Base-by-base conservation (phyloP, 30 jellyfish, hydroid and myxozoan species). In the Morbakka virulenta region DNA sequence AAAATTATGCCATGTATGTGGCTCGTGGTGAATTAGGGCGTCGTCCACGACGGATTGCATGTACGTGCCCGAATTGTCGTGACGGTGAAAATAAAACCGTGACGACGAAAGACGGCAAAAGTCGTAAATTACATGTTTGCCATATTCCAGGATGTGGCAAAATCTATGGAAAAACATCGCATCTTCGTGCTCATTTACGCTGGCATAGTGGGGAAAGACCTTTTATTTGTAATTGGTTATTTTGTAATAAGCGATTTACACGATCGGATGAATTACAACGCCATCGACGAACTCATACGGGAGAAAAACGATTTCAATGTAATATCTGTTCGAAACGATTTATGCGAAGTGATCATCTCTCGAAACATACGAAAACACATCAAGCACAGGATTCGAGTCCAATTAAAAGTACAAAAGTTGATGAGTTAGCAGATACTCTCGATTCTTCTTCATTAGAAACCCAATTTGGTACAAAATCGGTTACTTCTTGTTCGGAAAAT, bases 121-220 rank as follows among this genome's bases (percentile, higher is more conserved):
- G 92, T 22, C 67, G 99, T 49, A 93, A 93, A 72, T 52, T 93
- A 27, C 99, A 93, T 50, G 79, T 93, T 6, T 93, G 99, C 62
- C 99, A 93, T 61, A 89, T 93, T 53, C 96, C 99, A 17, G 99
- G 99, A 22, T 93, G 99, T 35, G 99, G 99, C 48, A 93, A 93
- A 71, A 84, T 93, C 24, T 93, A 93, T 70, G 99, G 99, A 52
- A 93, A 93, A 80, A 93, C 99, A 0, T 88, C 97, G 48, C 99
- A 93, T 67, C 86, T 93, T 14, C 88, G 93, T 14, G 99, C 99
- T 50, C 99, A 93, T 78, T 74, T 93, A 23, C 69, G 99, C 62
- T 93, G 99, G 99, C 99, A 93, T 62, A 87, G 97, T 74, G 99
- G 99, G 2, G 94, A 88, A 62, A 77, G 99, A 33, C 99, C 99